Conservation (phyloP, 2,888 invertebrate species). For the Cheilosia vulpina region DNA sequence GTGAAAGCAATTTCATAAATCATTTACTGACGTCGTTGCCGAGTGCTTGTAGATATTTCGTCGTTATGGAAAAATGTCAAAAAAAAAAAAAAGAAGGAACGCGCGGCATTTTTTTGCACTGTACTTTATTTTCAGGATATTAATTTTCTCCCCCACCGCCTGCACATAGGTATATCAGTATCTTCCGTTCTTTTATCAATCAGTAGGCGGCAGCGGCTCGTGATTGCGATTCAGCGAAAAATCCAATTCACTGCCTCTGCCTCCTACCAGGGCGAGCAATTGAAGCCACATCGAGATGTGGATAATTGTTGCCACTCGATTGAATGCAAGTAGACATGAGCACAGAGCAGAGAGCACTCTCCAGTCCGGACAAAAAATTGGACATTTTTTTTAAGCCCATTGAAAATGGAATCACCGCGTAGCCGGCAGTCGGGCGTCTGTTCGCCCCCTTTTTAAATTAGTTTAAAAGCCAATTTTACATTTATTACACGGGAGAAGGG, state of each 20-base stretch:
- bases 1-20: conserved; percentile 76
- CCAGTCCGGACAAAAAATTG: not conserved
- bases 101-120: conserved; percentile 17
- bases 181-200: conserved; percentile 55
- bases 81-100: conserved; percentile 1
- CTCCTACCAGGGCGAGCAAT: conserved; percentile 40
- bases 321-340: conserved; percentile 61
- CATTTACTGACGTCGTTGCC: conserved; percentile 72
- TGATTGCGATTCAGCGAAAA: conserved; percentile 71
- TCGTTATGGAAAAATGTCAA: conserved; percentile 31
- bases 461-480: conserved; percentile 70
- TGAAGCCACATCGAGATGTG: conserved; percentile 56
- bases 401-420: not conserved
- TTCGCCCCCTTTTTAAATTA: conserved; percentile 63
- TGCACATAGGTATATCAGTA: not conserved
- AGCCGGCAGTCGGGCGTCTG: not conserved
- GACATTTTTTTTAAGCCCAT: conserved; percentile 31
- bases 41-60: conserved; percentile 50
- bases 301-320: conserved; percentile 70
- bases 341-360: conserved; percentile 8
- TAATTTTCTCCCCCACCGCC: conserved; percentile 60
- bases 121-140: conserved; percentile 61
- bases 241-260: conserved; percentile 70
- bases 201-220: conserved; percentile 12
- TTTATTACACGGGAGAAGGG: conserved; percentile 36